These are phyloP conservation scores for Keiferia lycopersicella DNA, from an alignment of 2,888 invertebrate species.

Conservation along the genomic window DNA sequence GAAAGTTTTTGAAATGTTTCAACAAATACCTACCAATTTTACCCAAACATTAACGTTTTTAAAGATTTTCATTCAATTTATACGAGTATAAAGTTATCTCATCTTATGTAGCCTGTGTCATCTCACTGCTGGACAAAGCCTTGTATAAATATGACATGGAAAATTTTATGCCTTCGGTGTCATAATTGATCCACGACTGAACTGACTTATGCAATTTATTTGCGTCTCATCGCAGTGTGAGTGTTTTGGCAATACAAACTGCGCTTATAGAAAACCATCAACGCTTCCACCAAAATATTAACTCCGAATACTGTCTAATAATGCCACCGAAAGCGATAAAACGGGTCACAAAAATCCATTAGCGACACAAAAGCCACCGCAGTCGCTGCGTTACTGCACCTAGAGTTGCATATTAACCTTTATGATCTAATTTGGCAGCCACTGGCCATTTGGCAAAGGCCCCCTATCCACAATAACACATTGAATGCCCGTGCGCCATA, in stretches of 20 bases:
- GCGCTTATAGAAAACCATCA: not conserved
- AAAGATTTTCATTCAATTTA: no score
- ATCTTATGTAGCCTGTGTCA: no score
- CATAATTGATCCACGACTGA: no score
- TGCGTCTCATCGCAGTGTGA: no score
- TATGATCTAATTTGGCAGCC: slow-evolving; percentile 72
- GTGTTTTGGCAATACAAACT: not conserved
- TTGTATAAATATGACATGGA: no score
- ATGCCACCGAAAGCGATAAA: not conserved
- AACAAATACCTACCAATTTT: not conserved
- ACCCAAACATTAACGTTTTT: not conserved
- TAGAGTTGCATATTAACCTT: slow-evolving; percentile 67
- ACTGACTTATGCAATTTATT: no score
- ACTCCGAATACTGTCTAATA: not conserved
- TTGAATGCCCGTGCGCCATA: slow-evolving; percentile 50
- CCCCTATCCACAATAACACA: slow-evolving; percentile 45
- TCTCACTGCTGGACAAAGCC: no score
- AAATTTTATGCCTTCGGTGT: no score
- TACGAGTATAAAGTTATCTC: no score
- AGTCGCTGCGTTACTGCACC: slow-evolving; percentile 30
- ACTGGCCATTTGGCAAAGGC: slow-evolving; percentile 61
- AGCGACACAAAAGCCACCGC: slow-evolving; percentile 21
- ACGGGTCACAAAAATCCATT: slow-evolving; percentile 28
- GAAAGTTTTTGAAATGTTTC: not conserved
- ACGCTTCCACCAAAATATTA: not conserved